Conservation (phyloP, 2,888 invertebrate genomes). For the Argyresthia goedartella region DNA sequence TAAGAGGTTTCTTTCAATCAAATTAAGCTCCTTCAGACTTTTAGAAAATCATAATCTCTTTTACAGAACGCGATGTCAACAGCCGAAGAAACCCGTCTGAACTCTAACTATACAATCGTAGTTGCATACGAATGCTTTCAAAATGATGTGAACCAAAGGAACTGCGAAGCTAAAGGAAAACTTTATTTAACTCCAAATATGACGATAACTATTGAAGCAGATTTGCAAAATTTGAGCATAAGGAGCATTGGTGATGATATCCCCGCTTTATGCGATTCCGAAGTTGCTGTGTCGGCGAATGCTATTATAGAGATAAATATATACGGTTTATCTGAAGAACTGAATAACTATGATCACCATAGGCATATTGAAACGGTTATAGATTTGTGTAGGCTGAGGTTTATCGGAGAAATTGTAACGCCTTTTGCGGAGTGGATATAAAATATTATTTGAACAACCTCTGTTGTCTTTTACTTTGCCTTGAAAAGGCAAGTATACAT, state of each 20-base stretch:
- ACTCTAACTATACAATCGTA: slow-evolving; percentile 31
- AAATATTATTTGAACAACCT: no score
- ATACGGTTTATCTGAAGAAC: slow-evolving; percentile 39
- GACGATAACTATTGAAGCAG: slow-evolving; percentile 31
- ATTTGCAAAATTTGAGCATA: slow-evolving; percentile 25
- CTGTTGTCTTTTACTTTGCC: no score
- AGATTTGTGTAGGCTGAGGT: slow-evolving; percentile 32
- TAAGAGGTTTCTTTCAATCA: no score
- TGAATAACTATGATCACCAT: slow-evolving; percentile 52
- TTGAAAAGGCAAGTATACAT: no score
- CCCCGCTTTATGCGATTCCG: slow-evolving; percentile 24
- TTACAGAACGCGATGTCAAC: slow-evolving; percentile 37
- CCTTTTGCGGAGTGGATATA: no score
- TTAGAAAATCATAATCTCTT: neutral
- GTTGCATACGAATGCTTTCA: slow-evolving; percentile 39
- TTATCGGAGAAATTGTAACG: slow-evolving; percentile 14
- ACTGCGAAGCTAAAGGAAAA: slow-evolving; percentile 32
- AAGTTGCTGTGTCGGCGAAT: slow-evolving; percentile 22
- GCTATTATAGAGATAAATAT: slow-evolving; percentile 31
- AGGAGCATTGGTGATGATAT: slow-evolving; percentile 29
- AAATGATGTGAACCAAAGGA: slow-evolving; percentile 7
- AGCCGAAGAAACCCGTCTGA: slow-evolving; percentile 36
- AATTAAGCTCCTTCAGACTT: neutral
- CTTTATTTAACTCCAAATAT: slow-evolving; percentile 31
- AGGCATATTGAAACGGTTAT: slow-evolving; percentile 22